Conservation (phyloP, 2,797 vertebrate species). For the Morus bassanus region DNA sequence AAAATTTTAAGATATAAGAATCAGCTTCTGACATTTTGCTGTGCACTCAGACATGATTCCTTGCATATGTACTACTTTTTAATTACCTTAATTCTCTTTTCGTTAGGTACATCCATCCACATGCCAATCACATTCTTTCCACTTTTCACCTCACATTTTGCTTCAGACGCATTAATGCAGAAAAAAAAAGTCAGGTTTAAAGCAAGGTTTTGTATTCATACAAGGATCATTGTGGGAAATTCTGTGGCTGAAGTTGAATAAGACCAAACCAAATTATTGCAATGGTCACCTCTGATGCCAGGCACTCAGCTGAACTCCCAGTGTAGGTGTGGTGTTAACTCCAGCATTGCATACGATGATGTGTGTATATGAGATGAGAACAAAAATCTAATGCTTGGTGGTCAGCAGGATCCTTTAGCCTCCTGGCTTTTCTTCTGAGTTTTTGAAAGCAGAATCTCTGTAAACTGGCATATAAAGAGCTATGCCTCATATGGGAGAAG, state of each 20-base stretch:
- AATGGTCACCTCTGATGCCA: background rate
- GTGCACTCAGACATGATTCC: background rate
- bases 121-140: background rate
- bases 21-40: background rate
- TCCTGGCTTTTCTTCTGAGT: background rate
- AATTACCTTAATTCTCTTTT: background rate
- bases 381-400: background rate
- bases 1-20: background rate
- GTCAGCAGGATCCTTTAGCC: background rate
- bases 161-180: background rate
- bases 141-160: background rate
- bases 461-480: background rate
- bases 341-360: rapidly evolving
- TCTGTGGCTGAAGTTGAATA: background rate
- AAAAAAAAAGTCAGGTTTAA: background rate
- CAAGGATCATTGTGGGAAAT: background rate
- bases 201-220: background rate
- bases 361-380: background rate
- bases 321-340: background rate
- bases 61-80: background rate
- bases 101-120: background rate
- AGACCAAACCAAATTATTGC: background rate
- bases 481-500: background rate
- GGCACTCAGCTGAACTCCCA: background rate
- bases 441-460: background rate